These are phyloP conservation scores for Balaeniceps rex DNA, from an alignment of 2,113 vertebrate genomes.

Conservation along the genomic window DNA sequence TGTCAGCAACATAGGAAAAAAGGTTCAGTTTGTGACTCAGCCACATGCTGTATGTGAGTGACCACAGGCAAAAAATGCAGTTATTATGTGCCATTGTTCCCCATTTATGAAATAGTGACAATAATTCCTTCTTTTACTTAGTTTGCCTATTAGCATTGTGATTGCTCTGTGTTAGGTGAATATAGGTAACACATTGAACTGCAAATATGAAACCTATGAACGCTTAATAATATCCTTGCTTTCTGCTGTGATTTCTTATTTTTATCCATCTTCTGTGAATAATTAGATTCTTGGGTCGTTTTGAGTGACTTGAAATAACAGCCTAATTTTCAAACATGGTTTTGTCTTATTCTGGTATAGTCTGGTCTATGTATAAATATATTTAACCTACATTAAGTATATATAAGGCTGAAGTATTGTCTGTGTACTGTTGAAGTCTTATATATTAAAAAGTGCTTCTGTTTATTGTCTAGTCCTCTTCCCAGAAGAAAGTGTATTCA, in stretches of 20 bases:
- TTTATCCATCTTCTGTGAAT: not conserved
- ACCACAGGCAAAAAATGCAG: not conserved
- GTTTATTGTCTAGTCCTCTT: not conserved
- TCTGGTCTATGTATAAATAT: not conserved
- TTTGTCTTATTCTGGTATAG: not conserved
- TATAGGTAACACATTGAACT: not conserved
- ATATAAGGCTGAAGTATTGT: not conserved
- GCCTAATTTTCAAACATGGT: not conserved
- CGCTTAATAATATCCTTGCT: not conserved
- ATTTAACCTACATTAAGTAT: not conserved
- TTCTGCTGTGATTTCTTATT: not conserved
- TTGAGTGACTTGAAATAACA: not conserved
- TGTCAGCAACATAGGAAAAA: not conserved
- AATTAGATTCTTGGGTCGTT: not conserved
- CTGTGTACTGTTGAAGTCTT: not conserved
- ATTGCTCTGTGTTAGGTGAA: not conserved
- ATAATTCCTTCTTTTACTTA: not conserved
- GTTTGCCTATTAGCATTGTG: rapidly evolving
- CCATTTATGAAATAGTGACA: not conserved
- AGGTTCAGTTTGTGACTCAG: not conserved
- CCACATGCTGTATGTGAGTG: not conserved
- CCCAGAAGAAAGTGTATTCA: not conserved
- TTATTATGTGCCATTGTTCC: not conserved
- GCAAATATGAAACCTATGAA: not conserved
- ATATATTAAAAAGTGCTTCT: not conserved